A percentile compares a stretch with the other conserved stretches of the same genome.
phyloP scores from a whole-genome alignment of 1,140 invertebrate genomes.

The Metaphire vulgaris region DNA sequence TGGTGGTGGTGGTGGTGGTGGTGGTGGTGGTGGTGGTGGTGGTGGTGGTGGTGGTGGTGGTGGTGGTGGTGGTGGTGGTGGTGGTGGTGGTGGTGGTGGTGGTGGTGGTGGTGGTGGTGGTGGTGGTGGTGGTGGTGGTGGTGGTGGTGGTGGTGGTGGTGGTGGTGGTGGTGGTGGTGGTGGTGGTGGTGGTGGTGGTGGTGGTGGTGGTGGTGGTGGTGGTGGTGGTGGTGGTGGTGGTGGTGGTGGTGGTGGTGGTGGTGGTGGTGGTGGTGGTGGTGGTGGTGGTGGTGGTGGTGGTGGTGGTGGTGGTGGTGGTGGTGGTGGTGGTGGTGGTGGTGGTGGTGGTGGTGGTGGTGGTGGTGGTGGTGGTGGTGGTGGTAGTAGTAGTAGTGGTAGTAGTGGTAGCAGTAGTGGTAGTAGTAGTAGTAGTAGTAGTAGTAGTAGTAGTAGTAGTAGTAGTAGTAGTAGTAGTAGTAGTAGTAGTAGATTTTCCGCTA shows the following conservation, averaged over 20 bases:
- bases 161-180: conserved; percentile 6
- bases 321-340: conserved; percentile 7
- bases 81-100: background rate
- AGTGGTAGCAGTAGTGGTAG: conserved; percentile 14
- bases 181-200: conserved; percentile 6
- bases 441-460: conserved; percentile 1
- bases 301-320: background rate
- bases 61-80: background rate
- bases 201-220: conserved; percentile 4
- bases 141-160: background rate
- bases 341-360: conserved; percentile 2
- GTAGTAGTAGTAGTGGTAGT: conserved; percentile 17
- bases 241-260: conserved; percentile 11
- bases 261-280: conserved; percentile 12
- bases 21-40: background rate
- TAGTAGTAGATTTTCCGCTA: background rate
- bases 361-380: conserved; percentile 7
- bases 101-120: conserved; percentile 5
- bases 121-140: background rate
- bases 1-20: background rate
- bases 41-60: conserved; percentile 5
- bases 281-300: conserved; percentile 9
- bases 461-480: conserved; percentile 1
- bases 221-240: conserved; percentile 8
- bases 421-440: conserved; percentile 16